A percentile compares a stretch with the other conserved stretches of the same genome.
Conservation (phyloP, 2,113 vertebrate species). For the Xerus inauris region DNA sequence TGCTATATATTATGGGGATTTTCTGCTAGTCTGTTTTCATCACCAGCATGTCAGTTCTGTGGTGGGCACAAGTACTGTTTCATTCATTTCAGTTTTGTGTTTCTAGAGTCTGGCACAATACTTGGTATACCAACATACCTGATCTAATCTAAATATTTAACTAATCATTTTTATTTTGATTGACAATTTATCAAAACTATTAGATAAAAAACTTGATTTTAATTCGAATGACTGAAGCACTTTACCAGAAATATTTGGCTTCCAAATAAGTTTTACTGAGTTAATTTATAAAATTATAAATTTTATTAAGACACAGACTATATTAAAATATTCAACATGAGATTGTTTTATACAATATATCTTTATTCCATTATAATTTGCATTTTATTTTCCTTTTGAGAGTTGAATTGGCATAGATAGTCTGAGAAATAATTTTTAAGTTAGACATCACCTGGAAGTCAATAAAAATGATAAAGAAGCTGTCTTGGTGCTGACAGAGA, state of each 20-base stretch:
- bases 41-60: not conserved
- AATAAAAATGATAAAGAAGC: slow-evolving; percentile 71
- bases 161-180: not conserved
- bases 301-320: not conserved
- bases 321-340: not conserved
- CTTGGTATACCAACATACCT: not conserved
- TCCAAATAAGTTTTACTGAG: not conserved
- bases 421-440: slow-evolving; percentile 60
- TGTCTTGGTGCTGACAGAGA: slow-evolving; percentile 46
- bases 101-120: not conserved
- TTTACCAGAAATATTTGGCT: slow-evolving; percentile 16
- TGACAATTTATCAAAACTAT: not conserved
- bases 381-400: slow-evolving; percentile 57
- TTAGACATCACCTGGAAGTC: slow-evolving; percentile 56
- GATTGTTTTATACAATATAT: not conserved
- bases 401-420: slow-evolving; percentile 14
- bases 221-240: not conserved
- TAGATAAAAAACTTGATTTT: not conserved
- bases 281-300: not conserved
- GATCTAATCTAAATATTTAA: not conserved
- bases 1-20: not conserved
- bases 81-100: not conserved
- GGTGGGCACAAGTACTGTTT: not conserved
- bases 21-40: not conserved
- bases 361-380: not conserved